phyloP scores from a whole-genome alignment of 2,797 vertebrate species.

The Hippoglossus hippoglossus region DNA sequence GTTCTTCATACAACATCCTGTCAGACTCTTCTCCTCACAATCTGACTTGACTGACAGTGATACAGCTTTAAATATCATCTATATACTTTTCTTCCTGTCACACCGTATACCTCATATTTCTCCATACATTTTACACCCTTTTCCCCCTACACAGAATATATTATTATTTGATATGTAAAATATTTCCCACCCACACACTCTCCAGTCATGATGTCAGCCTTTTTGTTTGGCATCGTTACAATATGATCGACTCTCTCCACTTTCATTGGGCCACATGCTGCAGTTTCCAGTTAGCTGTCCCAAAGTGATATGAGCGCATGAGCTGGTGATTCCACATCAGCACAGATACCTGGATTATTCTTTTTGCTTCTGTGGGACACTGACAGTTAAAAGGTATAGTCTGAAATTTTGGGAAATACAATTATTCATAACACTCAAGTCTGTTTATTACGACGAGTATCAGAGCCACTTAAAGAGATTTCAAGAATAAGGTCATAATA shows the following conservation, averaged over 20 bases:
- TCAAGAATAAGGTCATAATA: too few relatives aligned
- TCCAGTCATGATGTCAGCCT: not conserved
- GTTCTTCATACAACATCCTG: slow-evolving; percentile 57
- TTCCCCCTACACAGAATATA: slow-evolving; percentile 54
- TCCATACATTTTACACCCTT: slow-evolving; percentile 30
- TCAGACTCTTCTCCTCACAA: not conserved
- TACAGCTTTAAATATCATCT: slow-evolving; percentile 48
- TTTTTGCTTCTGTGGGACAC: not conserved
- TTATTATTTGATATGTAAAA: slow-evolving; percentile 68
- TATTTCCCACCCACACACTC: slow-evolving; percentile 35
- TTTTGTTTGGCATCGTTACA: slow-evolving; percentile 9
- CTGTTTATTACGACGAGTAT: not conserved
- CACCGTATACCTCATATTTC: slow-evolving; percentile 38
- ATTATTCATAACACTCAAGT: not conserved
- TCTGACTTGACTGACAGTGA: slow-evolving; percentile 32
- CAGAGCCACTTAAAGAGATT: too few relatives aligned
- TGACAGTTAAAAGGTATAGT: slow-evolving; percentile 17
- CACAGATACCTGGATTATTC: slow-evolving; percentile 3
- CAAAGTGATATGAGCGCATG: slow-evolving; percentile 16
- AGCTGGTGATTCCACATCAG: slow-evolving; percentile 29
- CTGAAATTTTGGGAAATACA: slow-evolving; percentile 23
- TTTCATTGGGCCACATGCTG: slow-evolving; percentile 16
- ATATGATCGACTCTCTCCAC: slow-evolving; percentile 6
- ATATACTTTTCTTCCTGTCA: slow-evolving; percentile 40
- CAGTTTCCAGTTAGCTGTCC: slow-evolving; percentile 13